Evolutionary conservation across 1,140 invertebrate genomes (phyloP).

Genomic region (Campoletis sonorensis): DNA sequence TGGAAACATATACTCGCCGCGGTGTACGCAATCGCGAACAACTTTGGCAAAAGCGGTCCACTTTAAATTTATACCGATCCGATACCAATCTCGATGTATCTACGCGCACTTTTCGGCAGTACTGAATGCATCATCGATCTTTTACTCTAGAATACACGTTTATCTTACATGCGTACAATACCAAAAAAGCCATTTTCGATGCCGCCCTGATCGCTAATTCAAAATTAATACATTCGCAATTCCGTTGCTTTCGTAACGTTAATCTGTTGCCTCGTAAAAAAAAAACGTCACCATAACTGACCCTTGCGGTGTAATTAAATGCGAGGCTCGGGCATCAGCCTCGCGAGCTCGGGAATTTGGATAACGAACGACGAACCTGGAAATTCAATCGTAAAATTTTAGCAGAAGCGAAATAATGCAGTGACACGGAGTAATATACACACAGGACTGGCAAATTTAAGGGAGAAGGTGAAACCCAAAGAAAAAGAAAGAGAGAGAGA

Average conservation of each 20-base stretch:
- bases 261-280: not conserved
- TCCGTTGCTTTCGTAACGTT: not conserved
- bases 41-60: slow-evolving; percentile 28
- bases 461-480: not conserved
- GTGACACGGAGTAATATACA: slow-evolving; percentile 41
- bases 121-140: not conserved
- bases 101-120: slow-evolving; percentile 33
- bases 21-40: slow-evolving; percentile 28
- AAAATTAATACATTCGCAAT: not conserved
- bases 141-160: not conserved
- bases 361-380: slow-evolving; percentile 59
- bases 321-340: slow-evolving; percentile 2
- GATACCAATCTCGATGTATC: slow-evolving; percentile 40
- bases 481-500: not conserved
- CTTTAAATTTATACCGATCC: slow-evolving; percentile 42
- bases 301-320: slow-evolving; percentile 12
- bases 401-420: slow-evolving; percentile 38
- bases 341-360: not conserved
- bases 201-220: not conserved
- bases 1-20: slow-evolving; percentile 21
- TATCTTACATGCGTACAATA: not conserved
- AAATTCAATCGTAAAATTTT: slow-evolving; percentile 67
- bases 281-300: not conserved
- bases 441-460: slow-evolving; percentile 47
- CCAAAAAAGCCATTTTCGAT: not conserved